A percentile compares a stretch with the other conserved stretches of the same genome.
Conservation (phyloP, 1,140 invertebrate species). For the Megathymus violae region DNA sequence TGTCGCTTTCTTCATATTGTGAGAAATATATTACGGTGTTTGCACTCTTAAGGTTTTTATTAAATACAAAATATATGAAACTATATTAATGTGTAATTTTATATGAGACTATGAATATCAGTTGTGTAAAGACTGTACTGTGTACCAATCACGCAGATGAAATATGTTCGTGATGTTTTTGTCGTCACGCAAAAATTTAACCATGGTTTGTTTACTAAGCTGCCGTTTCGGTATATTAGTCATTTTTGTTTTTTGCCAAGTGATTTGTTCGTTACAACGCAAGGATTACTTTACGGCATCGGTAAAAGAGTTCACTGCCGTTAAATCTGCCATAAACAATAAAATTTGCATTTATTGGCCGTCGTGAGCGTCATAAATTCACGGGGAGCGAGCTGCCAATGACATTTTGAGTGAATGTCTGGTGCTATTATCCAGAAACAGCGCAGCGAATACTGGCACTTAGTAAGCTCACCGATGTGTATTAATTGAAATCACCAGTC, state of each 20-base stretch:
- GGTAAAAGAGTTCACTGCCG: conserved; percentile 79
- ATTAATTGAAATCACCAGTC: conserved; percentile 78
- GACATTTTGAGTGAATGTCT: conserved; percentile 79
- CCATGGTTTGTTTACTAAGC: conserved; percentile 10
- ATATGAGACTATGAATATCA: too few species aligned
- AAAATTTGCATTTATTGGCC: conserved; percentile 83
- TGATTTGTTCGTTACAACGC: conserved; percentile 46
- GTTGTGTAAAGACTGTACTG: too few species aligned
- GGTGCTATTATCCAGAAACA: conserved; percentile 60
- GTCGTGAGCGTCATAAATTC: conserved; percentile 78
- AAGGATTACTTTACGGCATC: conserved; percentile 71
- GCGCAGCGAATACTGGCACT: conserved; percentile 57
- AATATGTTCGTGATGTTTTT: conserved; percentile 11
- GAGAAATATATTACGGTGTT: too few species aligned
- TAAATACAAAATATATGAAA: too few species aligned
- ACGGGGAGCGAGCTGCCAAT: conserved; percentile 73
- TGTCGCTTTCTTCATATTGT: too few species aligned
- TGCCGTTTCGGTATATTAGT: conserved; percentile 10
- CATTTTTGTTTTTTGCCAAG: conserved; percentile 32
- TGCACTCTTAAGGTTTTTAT: too few species aligned
- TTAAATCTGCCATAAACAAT: conserved; percentile 82
- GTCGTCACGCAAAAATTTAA: background rate
- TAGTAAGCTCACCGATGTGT: conserved; percentile 66
- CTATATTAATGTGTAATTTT: too few species aligned
- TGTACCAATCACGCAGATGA: too few species aligned